Percentiles rank a stretch among this genome's conserved stretches.
phyloP scores from a whole-genome alignment of 2,888 invertebrate species.

The Drosophila lutescens region DNA sequence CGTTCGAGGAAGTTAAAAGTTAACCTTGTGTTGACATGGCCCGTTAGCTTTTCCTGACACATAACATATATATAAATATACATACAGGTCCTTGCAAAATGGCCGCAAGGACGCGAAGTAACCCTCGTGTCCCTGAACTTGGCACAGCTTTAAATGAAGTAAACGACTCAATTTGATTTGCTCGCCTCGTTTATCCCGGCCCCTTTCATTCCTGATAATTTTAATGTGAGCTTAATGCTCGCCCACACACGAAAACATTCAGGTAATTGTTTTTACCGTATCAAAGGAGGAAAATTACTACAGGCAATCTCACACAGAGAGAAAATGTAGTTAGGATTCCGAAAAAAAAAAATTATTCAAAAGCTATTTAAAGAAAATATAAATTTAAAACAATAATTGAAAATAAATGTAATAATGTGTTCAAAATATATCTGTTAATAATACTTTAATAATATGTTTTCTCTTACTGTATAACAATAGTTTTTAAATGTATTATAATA shows the following conservation, averaged over 20 bases:
- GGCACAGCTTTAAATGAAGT: slow-evolving; percentile 32
- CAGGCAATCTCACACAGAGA: slow-evolving; percentile 3
- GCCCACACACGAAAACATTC: slow-evolving; percentile 18
- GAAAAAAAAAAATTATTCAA: neutral
- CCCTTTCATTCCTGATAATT: slow-evolving; percentile 27
- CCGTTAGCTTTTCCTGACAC: slow-evolving; percentile 36
- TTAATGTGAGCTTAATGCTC: slow-evolving; percentile 45
- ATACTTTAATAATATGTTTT: neutral
- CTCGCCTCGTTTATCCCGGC: slow-evolving; percentile 40
- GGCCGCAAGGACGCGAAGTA: slow-evolving; percentile 24
- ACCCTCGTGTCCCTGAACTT: slow-evolving; percentile 22
- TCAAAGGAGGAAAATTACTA: slow-evolving; percentile 25
- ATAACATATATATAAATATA: neutral
- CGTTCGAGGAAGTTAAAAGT: slow-evolving; percentile 9
- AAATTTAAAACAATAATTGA: too few relatives aligned
- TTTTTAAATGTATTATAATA: neutral
- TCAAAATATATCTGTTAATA: too few relatives aligned
- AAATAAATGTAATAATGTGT: too few relatives aligned
- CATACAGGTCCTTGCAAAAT: slow-evolving; percentile 19
- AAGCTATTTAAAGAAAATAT: too few relatives aligned
- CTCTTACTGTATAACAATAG: too few relatives aligned
- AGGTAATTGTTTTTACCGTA: slow-evolving; percentile 27
- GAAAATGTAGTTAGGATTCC: neutral
- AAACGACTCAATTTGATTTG: slow-evolving; percentile 49
- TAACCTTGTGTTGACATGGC: slow-evolving; percentile 26